Conservation (phyloP, 1,140 invertebrate genomes). For the Cotesia typhae region DNA sequence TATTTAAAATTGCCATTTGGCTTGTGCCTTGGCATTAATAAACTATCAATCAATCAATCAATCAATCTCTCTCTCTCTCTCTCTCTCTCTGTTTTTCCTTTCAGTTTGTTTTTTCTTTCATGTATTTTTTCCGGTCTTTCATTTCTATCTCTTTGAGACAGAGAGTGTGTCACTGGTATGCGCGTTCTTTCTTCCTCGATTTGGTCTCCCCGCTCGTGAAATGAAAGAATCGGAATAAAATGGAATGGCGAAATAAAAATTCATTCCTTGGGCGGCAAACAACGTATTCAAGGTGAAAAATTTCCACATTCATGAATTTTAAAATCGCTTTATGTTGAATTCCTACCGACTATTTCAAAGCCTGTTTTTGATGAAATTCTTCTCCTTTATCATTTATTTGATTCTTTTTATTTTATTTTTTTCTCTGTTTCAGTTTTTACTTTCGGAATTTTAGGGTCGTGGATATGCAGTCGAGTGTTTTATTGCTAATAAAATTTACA, state of each 20-base stretch:
- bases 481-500: neutral
- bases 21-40: too few relatives aligned
- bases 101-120: constrained; percentile 6
- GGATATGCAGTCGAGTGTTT: too few relatives aligned
- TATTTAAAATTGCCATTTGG: too few relatives aligned
- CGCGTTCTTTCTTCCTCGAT: constrained; percentile 8
- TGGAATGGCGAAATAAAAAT: constrained; percentile 14
- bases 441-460: neutral
- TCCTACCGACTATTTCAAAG: constrained; percentile 26
- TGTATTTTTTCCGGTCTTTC: constrained; percentile 23
- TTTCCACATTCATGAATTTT: constrained; percentile 34
- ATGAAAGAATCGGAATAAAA: too few relatives aligned
- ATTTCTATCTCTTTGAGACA: neutral
- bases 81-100: constrained; percentile 5
- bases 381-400: neutral
- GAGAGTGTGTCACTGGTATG: neutral
- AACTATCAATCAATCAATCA: too few relatives aligned
- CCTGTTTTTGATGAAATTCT: constrained; percentile 6
- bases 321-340: constrained; percentile 31
- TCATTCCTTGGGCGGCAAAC: constrained; percentile 25
- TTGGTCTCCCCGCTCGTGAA: neutral
- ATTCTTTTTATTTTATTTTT: neutral
- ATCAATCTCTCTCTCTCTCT: neutral
- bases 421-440: neutral
- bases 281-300: constrained; percentile 20